Conservation (phyloP, 2,113 vertebrate genomes). For the Cichladusa arquata region DNA sequence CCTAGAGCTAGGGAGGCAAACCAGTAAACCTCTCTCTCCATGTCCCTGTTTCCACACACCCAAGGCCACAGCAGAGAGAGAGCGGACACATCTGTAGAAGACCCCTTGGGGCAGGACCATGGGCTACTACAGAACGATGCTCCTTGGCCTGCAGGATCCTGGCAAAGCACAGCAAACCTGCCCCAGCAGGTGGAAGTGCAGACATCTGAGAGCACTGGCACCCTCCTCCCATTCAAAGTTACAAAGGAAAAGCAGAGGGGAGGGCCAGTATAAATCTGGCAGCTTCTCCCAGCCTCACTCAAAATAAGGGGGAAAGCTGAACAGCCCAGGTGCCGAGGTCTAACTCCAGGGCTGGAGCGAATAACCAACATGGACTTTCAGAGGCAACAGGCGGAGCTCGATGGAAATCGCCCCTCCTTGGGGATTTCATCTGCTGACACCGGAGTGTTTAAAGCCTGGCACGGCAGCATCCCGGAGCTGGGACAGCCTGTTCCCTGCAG, state of each 20-base stretch:
- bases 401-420: neutral
- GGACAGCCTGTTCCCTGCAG: neutral
- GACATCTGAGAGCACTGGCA: neutral
- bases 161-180: neutral
- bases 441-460: neutral
- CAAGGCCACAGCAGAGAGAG: neutral
- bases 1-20: neutral
- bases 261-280: neutral
- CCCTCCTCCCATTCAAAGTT: neutral
- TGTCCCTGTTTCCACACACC: neutral
- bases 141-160: neutral
- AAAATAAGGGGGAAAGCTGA: neutral
- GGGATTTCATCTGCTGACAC: neutral
- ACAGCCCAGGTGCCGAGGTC: neutral
- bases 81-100: accelerated
- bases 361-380: neutral
- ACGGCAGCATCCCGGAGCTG: neutral
- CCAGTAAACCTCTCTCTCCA: neutral
- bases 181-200: neutral
- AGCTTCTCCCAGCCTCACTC: neutral
- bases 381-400: neutral
- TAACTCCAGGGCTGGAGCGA: neutral
- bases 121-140: neutral
- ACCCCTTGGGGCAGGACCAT: neutral
- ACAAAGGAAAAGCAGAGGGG: neutral